A percentile compares a stretch with the other conserved stretches of the same genome.
These are phyloP conservation scores for Colostygia pectinataria DNA, from an alignment of 2,888 invertebrate genomes.

Conservation along the genomic window DNA sequence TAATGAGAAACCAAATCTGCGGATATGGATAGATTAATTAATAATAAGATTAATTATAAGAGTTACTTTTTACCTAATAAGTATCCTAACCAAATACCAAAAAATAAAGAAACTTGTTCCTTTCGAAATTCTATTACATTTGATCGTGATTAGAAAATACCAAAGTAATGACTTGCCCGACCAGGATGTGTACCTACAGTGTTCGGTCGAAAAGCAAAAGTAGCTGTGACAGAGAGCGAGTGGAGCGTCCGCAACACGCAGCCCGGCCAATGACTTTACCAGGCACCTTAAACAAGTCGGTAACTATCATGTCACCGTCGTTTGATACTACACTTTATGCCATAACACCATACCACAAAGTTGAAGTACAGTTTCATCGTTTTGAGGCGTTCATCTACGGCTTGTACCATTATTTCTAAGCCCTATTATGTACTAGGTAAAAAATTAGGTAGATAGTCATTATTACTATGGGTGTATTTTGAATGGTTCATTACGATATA, in stretches of 20 bases:
- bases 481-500: slow-evolving; percentile 31
- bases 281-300: slow-evolving; percentile 51
- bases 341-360: slow-evolving; percentile 41
- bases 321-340: slow-evolving; percentile 49
- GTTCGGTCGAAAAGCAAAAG: slow-evolving; percentile 76
- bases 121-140: slow-evolving; percentile 46
- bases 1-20: too few relatives aligned
- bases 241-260: slow-evolving; percentile 61
- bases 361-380: slow-evolving; percentile 27
- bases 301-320: slow-evolving; percentile 41
- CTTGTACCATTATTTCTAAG: slow-evolving; percentile 53
- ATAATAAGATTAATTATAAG: too few relatives aligned
- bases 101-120: neutral
- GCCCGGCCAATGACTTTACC: slow-evolving; percentile 74
- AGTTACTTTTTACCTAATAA: neutral
- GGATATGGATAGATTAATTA: too few relatives aligned
- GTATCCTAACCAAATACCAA: neutral
- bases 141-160: slow-evolving; percentile 68
- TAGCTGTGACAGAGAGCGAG: slow-evolving; percentile 69
- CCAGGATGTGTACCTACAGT: slow-evolving; percentile 60
- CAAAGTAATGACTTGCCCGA: slow-evolving; percentile 67
- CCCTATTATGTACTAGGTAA: slow-evolving; percentile 53
- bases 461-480: slow-evolving; percentile 31
- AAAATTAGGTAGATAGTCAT: slow-evolving; percentile 40
- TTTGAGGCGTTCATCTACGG: slow-evolving; percentile 40